Percentiles rank a stretch among this genome's conserved stretches.
phyloP scores from a whole-genome alignment of 1,140 invertebrate species.

The Chelonus insularis region DNA sequence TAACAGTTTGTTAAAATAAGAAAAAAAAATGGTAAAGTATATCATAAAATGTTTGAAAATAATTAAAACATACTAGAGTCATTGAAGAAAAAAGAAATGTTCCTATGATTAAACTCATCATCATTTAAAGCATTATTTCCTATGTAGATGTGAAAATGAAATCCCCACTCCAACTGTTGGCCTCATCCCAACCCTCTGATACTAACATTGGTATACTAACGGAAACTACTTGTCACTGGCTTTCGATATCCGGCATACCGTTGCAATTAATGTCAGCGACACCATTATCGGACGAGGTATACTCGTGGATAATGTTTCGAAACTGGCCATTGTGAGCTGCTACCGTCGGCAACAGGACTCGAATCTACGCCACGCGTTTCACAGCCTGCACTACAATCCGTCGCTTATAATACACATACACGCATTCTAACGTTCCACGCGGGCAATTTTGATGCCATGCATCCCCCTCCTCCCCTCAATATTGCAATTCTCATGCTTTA shows the following conservation, averaged over 20 bases:
- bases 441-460: not conserved
- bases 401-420: conserved; percentile 35
- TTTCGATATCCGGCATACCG: conserved; percentile 45
- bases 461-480: not conserved
- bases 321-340: conserved; percentile 38
- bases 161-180: too few species aligned
- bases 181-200: too few species aligned
- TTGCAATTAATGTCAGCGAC: conserved; percentile 50
- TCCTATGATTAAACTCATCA: too few species aligned
- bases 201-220: not conserved
- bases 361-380: not conserved
- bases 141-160: too few species aligned
- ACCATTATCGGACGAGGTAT: conserved; percentile 42
- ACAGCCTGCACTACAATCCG: conserved; percentile 30
- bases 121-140: too few species aligned
- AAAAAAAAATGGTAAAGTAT: too few species aligned
- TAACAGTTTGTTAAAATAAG: too few species aligned
- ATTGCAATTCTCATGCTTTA: not conserved
- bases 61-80: too few species aligned
- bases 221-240: conserved; percentile 32
- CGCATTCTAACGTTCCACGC: not conserved
- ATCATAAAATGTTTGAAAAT: too few species aligned
- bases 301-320: conserved; percentile 28
- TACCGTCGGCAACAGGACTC: conserved; percentile 14
- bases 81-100: too few species aligned